Evolutionary conservation across 2,113 vertebrate species (phyloP).

Genomic region (Cottus gobio): DNA sequence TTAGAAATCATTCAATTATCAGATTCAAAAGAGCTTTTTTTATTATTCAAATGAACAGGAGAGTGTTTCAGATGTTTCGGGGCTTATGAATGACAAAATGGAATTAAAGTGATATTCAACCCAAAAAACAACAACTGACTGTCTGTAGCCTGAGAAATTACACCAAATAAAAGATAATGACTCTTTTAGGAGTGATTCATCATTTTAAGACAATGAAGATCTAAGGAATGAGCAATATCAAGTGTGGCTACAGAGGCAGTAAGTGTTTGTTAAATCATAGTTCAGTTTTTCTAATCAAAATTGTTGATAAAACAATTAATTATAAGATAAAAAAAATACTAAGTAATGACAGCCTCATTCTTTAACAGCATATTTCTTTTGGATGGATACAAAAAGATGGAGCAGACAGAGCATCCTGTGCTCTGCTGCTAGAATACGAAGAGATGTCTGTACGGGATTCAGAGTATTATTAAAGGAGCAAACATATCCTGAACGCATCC

Average conservation of each 20-base stretch:
- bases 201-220: neutral
- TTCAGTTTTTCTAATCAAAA: neutral
- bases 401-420: neutral
- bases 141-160: neutral
- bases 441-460: neutral
- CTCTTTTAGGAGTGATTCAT: neutral
- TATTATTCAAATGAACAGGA: neutral
- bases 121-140: neutral
- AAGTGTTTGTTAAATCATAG: neutral
- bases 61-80: neutral
- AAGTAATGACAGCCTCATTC: neutral
- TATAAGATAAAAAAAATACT: neutral
- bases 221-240: neutral
- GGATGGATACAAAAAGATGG: neutral
- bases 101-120: neutral
- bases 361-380: neutral
- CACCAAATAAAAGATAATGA: neutral
- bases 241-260: neutral
- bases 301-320: neutral
- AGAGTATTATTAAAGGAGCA: neutral
- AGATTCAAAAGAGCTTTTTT: neutral
- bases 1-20: neutral
- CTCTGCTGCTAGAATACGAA: neutral
- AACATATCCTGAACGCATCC: neutral
- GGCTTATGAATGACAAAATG: neutral